A percentile compares a stretch with the other conserved stretches of the same genome.
Evolutionary conservation across 2,797 vertebrate species (phyloP).

Genomic region (Squalus acanthias): DNA sequence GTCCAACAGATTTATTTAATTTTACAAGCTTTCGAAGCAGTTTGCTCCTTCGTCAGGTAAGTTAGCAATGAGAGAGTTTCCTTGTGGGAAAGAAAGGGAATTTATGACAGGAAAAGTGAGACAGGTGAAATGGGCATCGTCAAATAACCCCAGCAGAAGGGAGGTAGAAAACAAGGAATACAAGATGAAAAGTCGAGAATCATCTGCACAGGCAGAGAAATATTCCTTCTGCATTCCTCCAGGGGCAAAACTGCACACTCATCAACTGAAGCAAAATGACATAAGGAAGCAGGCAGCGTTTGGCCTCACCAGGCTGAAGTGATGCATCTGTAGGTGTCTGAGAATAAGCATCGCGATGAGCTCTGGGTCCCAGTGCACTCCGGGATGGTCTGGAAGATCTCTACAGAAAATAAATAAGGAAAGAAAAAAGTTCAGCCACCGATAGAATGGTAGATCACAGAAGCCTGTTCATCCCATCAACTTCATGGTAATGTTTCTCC

Average conservation of each 20-base stretch:
- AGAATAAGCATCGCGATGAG: conserved; percentile 65
- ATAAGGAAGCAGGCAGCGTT: background rate
- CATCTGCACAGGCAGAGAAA: background rate
- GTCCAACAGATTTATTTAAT: too few relatives aligned
- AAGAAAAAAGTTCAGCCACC: background rate
- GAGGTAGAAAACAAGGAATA: background rate
- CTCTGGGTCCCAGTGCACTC: conserved; percentile 70
- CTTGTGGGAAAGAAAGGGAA: background rate
- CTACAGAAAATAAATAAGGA: conserved; percentile 55
- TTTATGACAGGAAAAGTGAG: background rate
- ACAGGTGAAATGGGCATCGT: background rate
- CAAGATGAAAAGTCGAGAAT: background rate
- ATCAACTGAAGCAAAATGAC: background rate
- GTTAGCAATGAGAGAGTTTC: background rate
- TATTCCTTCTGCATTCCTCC: background rate
- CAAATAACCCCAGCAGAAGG: background rate
- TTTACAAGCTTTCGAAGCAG: too few relatives aligned
- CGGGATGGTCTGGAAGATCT: conserved; percentile 79
- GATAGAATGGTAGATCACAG: background rate
- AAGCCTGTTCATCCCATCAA: background rate
- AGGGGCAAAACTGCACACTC: background rate
- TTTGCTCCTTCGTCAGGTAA: too few relatives aligned
- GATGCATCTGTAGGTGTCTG: conserved; percentile 61
- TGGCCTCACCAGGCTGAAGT: conserved; percentile 70
- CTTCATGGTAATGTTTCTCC: background rate